Conservation (phyloP, 2,113 vertebrate species). For the Nyctibius bracteatus region DNA sequence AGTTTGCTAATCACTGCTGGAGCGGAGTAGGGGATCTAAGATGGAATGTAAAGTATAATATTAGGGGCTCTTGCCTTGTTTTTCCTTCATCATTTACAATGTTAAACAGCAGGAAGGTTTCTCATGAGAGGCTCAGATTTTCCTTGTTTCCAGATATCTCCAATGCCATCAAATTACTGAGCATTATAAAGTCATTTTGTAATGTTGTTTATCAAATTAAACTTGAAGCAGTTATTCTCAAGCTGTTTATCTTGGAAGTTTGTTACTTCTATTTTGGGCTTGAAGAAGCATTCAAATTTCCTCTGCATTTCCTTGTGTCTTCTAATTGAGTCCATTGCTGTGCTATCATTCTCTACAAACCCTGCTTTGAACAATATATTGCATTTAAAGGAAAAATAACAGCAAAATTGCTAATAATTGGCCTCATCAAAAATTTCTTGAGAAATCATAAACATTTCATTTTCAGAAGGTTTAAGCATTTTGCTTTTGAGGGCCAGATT, state of each 20-base stretch:
- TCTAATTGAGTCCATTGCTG: neutral
- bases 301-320: neutral
- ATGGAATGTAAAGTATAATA: neutral
- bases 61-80: neutral
- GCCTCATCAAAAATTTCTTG: neutral
- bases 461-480: neutral
- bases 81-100: neutral
- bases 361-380: neutral
- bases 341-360: neutral
- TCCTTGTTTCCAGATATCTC: constrained; percentile 8
- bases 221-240: constrained; percentile 12
- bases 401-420: neutral
- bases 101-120: neutral
- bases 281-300: constrained; percentile 21
- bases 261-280: constrained; percentile 49
- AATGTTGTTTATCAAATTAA: constrained; percentile 44
- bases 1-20: neutral
- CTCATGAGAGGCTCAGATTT: constrained; percentile 9
- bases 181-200: constrained; percentile 15
- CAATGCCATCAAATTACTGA: neutral
- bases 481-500: neutral
- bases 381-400: neutral
- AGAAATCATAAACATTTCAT: neutral
- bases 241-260: constrained; percentile 51
- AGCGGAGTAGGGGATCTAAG: neutral